Conservation (phyloP, 2,113 vertebrate species). For the Brachirus orientalis region DNA sequence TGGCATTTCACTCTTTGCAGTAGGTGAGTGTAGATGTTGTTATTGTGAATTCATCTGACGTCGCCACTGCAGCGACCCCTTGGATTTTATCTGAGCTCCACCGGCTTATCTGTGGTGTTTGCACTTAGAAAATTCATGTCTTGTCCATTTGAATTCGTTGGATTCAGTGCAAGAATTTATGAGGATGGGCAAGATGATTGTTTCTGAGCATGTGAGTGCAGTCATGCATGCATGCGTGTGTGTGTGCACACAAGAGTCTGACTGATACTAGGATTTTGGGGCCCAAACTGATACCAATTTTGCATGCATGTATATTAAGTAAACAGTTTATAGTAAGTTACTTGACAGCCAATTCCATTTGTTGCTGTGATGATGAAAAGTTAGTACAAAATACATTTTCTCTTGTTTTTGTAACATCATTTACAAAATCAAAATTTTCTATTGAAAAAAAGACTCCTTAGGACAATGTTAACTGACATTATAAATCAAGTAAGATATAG, state of each 20-base stretch:
- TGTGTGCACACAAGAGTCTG: not conserved
- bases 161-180: slow-evolving; percentile 36
- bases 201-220: not conserved
- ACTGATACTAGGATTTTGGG: not conserved
- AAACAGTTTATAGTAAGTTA: too few relatives aligned
- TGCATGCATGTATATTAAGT: not conserved
- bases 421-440: too few relatives aligned
- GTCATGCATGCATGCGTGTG: not conserved
- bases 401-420: not conserved
- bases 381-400: not conserved
- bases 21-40: slow-evolving; percentile 79
- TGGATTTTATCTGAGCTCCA: slow-evolving; percentile 52
- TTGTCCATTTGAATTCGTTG: slow-evolving; percentile 62
- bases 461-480: too few relatives aligned
- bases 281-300: not conserved
- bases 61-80: slow-evolving; percentile 46
- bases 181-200: slow-evolving; percentile 16
- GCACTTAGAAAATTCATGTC: slow-evolving; percentile 63
- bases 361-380: not conserved
- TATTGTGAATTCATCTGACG: slow-evolving; percentile 58
- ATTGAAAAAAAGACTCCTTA: too few relatives aligned
- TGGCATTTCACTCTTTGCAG: slow-evolving; percentile 87
- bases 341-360: not conserved
- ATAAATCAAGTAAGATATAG: too few relatives aligned
- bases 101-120: slow-evolving; percentile 62